Conservation (phyloP, 2,797 vertebrate genomes). For the Scleropages formosus region DNA sequence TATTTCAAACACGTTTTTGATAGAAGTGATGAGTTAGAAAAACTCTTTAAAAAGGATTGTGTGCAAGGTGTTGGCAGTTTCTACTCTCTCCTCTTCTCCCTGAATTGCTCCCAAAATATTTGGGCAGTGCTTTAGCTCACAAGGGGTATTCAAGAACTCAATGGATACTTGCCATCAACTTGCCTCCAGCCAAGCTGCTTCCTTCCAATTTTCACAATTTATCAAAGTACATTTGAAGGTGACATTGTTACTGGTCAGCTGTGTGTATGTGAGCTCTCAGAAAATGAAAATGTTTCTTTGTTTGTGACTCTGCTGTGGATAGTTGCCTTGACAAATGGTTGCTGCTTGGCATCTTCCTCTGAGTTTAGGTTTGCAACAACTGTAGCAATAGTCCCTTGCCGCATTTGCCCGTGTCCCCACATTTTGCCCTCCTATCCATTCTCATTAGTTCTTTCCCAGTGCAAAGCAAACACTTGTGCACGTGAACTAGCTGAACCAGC, state of each 20-base stretch:
- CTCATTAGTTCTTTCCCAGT: too few species aligned
- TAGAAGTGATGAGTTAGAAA: too few species aligned
- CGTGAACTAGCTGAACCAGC: too few species aligned
- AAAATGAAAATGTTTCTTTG: too few species aligned
- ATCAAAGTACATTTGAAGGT: neutral
- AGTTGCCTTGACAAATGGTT: neutral
- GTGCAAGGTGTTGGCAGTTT: neutral
- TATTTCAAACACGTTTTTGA: too few species aligned
- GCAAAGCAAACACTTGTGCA: too few species aligned
- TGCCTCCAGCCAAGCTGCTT: conserved; percentile 17
- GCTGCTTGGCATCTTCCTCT: neutral
- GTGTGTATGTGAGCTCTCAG: neutral
- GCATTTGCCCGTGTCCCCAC: neutral
- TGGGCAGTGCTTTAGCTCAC: neutral
- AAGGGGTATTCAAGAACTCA: neutral
- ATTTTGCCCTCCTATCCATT: neutral
- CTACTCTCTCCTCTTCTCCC: neutral
- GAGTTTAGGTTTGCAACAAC: neutral
- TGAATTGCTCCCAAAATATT: conserved; percentile 25
- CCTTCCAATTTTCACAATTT: conserved; percentile 5
- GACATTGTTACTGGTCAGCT: conserved; percentile 4
- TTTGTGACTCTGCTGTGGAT: neutral
- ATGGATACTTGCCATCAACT: conserved; percentile 1
- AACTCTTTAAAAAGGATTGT: neutral
- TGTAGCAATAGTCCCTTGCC: neutral